Percentiles rank a stretch among this genome's conserved stretches.
These are phyloP conservation scores for Rallus limicola DNA, from an alignment of 2,113 vertebrate genomes.

Conservation along the genomic window DNA sequence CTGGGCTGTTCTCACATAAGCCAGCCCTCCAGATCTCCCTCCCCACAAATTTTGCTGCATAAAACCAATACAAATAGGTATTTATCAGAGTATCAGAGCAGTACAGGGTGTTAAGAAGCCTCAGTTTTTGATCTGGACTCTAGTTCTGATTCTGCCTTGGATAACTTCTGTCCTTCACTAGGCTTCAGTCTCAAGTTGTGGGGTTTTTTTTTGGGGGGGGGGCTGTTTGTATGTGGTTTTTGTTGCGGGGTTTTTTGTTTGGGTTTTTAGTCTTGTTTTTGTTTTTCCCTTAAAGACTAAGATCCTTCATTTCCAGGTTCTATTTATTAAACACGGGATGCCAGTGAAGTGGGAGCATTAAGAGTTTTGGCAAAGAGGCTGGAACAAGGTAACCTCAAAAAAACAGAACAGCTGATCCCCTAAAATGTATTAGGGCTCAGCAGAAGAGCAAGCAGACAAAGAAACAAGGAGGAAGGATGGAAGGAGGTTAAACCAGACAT, in stretches of 20 bases:
- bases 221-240: too few relatives aligned
- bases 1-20: background rate
- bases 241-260: too few relatives aligned
- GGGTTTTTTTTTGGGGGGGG: background rate
- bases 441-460: background rate
- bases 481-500: background rate
- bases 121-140: background rate
- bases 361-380: background rate
- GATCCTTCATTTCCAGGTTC: background rate
- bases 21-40: background rate
- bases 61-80: background rate
- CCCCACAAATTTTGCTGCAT: background rate
- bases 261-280: background rate
- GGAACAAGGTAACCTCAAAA: background rate
- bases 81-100: background rate
- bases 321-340: background rate
- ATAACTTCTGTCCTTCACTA: background rate
- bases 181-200: background rate
- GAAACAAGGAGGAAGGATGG: background rate
- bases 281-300: background rate
- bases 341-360: background rate
- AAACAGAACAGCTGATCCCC: background rate
- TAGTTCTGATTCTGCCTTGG: background rate
- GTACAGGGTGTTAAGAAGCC: background rate
- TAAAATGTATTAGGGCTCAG: background rate